A percentile compares a stretch with the other conserved stretches of the same genome.
Conservation (phyloP, 2,888 invertebrate species). For the Polylopha cassiicola region DNA sequence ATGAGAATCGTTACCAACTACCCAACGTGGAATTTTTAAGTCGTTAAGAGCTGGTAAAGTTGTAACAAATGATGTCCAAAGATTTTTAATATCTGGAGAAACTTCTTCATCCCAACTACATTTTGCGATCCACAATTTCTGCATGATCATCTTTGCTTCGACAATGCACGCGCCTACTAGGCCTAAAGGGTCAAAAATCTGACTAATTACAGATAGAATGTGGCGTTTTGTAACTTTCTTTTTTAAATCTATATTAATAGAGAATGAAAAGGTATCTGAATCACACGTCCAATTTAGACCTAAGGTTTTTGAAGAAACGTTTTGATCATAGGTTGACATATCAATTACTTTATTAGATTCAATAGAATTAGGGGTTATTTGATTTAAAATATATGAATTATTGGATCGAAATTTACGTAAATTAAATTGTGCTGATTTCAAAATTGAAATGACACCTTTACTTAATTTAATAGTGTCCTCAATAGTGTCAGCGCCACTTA, state of each 20-base stretch:
- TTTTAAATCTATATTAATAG: conserved; percentile 1
- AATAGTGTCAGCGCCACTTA: neutral
- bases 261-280: conserved; percentile 4
- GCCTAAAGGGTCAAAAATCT: conserved; percentile 17
- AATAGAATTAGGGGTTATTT: neutral
- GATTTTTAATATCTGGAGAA: neutral
- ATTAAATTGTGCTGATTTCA: conserved; percentile 11
- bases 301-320: conserved; percentile 6
- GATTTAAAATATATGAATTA: neutral
- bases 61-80: neutral
- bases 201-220: conserved; percentile 9
- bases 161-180: conserved; percentile 14
- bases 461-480: neutral
- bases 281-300: conserved; percentile 8
- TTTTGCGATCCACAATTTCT: neutral
- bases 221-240: conserved; percentile 9
- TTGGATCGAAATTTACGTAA: conserved; percentile 9
- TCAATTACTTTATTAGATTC: neutral
- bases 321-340: neutral
- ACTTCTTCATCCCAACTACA: conserved; percentile 1
- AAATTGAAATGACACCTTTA: conserved; percentile 1
- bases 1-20: neutral
- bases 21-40: neutral
- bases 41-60: neutral
- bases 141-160: conserved; percentile 15